Evolutionary conservation across 2,888 invertebrate genomes (phyloP), one percentile per base, ranked within the genome.

Genomic region (Seladonia tumulorum): DNA sequence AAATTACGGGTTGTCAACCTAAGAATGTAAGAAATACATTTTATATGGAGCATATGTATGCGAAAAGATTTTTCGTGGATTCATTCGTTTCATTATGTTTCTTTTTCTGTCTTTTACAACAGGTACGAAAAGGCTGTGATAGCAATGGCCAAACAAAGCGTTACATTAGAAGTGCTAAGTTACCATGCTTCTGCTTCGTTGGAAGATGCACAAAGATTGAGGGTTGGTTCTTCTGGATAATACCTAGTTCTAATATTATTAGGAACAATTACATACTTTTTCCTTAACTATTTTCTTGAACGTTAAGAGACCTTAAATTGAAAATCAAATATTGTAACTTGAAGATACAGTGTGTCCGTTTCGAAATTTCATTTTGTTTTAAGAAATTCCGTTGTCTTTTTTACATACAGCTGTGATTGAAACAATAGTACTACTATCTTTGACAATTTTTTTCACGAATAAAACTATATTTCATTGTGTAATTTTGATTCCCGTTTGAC

Each of bases 91-190:
- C 16, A 47, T 35, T 35, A 35, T 10, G 16, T 75, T 60, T 5
- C n/a, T 70, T 57, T 22, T 73, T 57, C 47, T 18, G 29, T 39
- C 18, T 18, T 45, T 75, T 39, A 22, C 18, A 22, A 10, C 68
- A 96, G 96, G 96, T 99, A 99, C 94, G 99, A 99, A 95, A 98
- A 98, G 95, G 99, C 99, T 66, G 97, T 98, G 94, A 98, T 98
- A 85, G 98, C 99, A 29, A 99, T 99, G 97, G 99, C 99, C 82
- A 99, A 99, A 95, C 99, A 99, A 95, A 98, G 98, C 94, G 99
- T 99, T 87, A 99, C 99, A 8, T 96, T 99, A 92, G 99, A 99
- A 95, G 98, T 98, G 89, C 96, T 99, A 92, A 99, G 99, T 95
- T 99, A 99, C 96, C 99, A 99, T 95, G 99, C 99, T 80, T 98